phyloP scores from a whole-genome alignment of 2,888 invertebrate genomes.

The Boloria selene region DNA sequence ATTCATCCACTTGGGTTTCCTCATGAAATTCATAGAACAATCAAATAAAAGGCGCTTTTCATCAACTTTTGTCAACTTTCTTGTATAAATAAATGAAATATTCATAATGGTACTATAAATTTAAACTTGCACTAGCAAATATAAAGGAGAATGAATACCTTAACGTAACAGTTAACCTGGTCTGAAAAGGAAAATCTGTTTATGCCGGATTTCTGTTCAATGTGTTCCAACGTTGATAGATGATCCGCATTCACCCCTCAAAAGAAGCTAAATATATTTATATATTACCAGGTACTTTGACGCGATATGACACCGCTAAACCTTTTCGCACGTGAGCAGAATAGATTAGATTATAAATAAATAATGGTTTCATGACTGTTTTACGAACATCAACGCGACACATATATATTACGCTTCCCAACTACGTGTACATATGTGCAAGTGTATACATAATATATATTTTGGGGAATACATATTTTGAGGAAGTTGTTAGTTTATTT shows the following conservation, averaged over 20 bases:
- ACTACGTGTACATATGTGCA: not conserved
- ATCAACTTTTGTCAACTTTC: no score
- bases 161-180: constrained; percentile 24
- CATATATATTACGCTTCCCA: constrained; percentile 10
- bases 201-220: constrained; percentile 30
- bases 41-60: no score
- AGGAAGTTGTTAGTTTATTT: no score
- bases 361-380: constrained; percentile 28
- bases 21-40: no score
- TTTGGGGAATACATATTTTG: no score
- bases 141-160: constrained; percentile 25
- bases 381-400: constrained; percentile 7
- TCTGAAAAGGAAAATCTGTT: constrained; percentile 32
- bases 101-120: no score
- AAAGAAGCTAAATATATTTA: constrained; percentile 37
- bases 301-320: constrained; percentile 36
- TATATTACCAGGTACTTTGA: constrained; percentile 26
- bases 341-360: constrained; percentile 39
- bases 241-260: constrained; percentile 29
- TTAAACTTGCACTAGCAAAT: not conserved
- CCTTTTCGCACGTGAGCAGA: constrained; percentile 33
- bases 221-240: constrained; percentile 34
- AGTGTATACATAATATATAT: no score
- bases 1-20: no score
- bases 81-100: no score